Percentiles rank a stretch among this genome's conserved stretches.
Evolutionary conservation across 64 coral and sea anemone species (phyloP).

Genomic region (Pocillopora damicornis): DNA sequence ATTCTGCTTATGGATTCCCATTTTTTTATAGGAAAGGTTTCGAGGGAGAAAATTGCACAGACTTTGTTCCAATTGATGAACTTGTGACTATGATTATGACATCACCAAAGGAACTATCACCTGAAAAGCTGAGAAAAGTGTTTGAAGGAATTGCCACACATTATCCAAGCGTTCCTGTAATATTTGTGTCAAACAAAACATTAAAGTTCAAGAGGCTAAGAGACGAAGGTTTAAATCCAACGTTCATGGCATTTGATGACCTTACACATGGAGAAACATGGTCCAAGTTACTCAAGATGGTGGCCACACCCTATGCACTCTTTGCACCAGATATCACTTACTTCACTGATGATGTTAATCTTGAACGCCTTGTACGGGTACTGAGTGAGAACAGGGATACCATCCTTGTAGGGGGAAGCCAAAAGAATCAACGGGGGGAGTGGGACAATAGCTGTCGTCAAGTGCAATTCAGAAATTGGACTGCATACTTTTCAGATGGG

Average conservation of each 20-base stretch:
- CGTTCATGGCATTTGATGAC: conserved; percentile 7
- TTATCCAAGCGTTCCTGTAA: conserved; percentile 60
- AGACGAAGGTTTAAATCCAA: conserved; percentile 22
- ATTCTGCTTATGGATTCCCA: conserved; percentile 68
- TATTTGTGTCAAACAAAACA: conserved; percentile 15
- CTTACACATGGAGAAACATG: conserved; percentile 55
- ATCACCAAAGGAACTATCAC: conserved; percentile 17
- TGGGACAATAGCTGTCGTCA: conserved; percentile 91
- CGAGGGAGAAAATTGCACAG: conserved; percentile 54
- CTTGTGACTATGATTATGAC: conserved; percentile 58
- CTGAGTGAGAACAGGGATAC: conserved; percentile 62
- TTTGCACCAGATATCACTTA: conserved; percentile 65
- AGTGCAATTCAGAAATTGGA: conserved; percentile 77
- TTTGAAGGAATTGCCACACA: conserved; percentile 38
- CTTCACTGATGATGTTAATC: conserved; percentile 79
- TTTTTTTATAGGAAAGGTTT: conserved; percentile 85
- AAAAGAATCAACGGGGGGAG: conserved; percentile 54
- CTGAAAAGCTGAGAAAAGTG: conserved; percentile 21
- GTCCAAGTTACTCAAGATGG: conserved; percentile 38
- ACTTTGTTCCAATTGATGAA: conserved; percentile 56
- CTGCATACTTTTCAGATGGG: conserved; percentile 41
- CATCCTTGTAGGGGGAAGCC: conserved; percentile 57
- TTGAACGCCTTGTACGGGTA: conserved; percentile 68
- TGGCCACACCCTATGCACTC: conserved; percentile 70
- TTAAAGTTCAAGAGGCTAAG: neutral